These are phyloP conservation scores for Sturnus vulgaris DNA, from an alignment of 2,113 vertebrate genomes.

Conservation along the genomic window DNA sequence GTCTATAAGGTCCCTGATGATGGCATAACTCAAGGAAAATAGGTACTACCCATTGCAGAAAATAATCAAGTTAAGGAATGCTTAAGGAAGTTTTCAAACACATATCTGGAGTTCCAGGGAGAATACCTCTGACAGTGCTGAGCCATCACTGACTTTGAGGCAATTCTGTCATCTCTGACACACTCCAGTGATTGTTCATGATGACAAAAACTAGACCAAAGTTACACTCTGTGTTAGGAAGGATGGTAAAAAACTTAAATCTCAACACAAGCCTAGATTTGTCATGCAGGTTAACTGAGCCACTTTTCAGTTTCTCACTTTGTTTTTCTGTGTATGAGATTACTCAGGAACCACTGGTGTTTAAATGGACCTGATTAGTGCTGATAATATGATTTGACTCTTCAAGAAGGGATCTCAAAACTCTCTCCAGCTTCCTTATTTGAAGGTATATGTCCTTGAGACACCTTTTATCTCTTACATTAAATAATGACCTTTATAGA, in stretches of 20 bases:
- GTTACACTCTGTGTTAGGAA: background rate
- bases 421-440: background rate
- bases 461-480: background rate
- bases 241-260: background rate
- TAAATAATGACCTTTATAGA: slow-evolving; percentile 10
- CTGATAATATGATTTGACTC: background rate
- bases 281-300: background rate
- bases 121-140: background rate
- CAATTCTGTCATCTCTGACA: background rate
- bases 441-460: background rate
- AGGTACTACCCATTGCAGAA: background rate
- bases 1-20: background rate
- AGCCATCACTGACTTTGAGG: background rate
- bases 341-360: background rate
- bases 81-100: background rate
- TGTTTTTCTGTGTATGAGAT: background rate
- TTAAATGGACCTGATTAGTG: background rate
- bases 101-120: background rate
- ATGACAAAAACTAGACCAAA: background rate
- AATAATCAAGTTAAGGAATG: background rate
- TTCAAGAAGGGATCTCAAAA: background rate
- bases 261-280: background rate
- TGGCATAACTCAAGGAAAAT: background rate
- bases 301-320: background rate
- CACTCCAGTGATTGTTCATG: background rate